Evolutionary conservation across 1,140 invertebrate genomes (phyloP).

Genomic region (Stenopsyche tienmushanensis): DNA sequence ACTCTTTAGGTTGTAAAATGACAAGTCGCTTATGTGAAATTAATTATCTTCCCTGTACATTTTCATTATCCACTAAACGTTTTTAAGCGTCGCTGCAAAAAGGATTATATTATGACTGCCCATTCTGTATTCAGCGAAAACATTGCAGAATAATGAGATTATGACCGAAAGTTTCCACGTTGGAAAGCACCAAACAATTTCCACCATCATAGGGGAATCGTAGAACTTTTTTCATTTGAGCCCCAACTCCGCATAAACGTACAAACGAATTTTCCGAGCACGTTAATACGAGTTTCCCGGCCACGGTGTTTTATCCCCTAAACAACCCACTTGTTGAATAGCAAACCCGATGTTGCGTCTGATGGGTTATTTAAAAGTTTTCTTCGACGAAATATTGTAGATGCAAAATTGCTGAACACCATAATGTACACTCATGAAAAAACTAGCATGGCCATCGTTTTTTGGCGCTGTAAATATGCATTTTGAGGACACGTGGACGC

Average conservation of each 20-base stretch:
- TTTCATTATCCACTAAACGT: too few relatives aligned
- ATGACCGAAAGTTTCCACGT: not conserved
- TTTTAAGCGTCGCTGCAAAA: too few relatives aligned
- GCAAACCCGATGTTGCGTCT: not conserved
- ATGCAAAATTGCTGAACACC: too few relatives aligned
- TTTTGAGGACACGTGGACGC: not conserved
- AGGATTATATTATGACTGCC: not conserved
- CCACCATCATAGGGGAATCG: not conserved
- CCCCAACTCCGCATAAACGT: not conserved
- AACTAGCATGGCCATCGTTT: too few relatives aligned
- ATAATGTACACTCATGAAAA: too few relatives aligned
- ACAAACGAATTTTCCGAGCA: too few relatives aligned
- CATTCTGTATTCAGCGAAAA: not conserved
- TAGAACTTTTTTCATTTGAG: not conserved
- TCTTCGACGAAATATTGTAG: too few relatives aligned
- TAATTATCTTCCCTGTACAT: too few relatives aligned
- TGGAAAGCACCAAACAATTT: too few relatives aligned
- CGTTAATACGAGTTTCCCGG: not conserved
- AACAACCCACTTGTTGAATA: constrained; percentile 1
- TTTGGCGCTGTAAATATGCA: not conserved
- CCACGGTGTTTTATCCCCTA: not conserved
- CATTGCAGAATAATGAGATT: not conserved
- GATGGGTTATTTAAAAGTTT: not conserved
- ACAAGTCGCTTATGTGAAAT: too few relatives aligned
- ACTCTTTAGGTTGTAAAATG: too few relatives aligned